These are phyloP conservation scores for Sisor rabdophorus DNA, from an alignment of 2,113 vertebrate genomes.

Conservation along the genomic window DNA sequence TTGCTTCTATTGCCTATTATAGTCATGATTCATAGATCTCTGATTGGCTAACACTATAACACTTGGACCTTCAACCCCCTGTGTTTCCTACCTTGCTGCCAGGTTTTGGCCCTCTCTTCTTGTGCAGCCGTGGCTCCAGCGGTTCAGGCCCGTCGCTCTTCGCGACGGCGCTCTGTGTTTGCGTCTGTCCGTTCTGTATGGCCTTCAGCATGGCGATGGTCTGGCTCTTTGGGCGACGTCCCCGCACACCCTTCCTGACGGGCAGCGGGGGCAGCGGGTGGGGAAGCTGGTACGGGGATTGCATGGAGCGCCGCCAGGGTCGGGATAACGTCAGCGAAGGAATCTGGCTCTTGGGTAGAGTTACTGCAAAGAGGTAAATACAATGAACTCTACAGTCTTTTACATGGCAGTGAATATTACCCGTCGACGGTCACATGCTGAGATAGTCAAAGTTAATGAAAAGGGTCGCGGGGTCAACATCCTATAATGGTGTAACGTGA, in stretches of 20 bases:
- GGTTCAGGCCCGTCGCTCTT: conserved; percentile 67
- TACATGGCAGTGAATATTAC: not conserved
- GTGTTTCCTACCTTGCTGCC: conserved; percentile 79
- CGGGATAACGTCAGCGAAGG: conserved; percentile 74
- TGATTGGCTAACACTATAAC: too few species aligned
- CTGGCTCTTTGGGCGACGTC: conserved; percentile 76
- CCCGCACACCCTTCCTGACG: conserved; percentile 77
- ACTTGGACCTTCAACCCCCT: not conserved
- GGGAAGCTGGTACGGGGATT: conserved; percentile 81
- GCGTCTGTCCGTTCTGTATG: conserved; percentile 72
- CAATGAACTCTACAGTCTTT: conserved; percentile 31
- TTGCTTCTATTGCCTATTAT: too few species aligned
- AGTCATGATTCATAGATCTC: too few species aligned
- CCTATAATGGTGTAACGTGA: not conserved
- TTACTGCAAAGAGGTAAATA: conserved; percentile 69
- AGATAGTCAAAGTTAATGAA: not conserved
- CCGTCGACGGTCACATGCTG: not conserved
- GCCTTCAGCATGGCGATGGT: conserved; percentile 74
- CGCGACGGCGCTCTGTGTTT: conserved; percentile 61
- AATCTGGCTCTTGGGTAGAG: conserved; percentile 72
- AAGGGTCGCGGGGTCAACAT: not conserved
- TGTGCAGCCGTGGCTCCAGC: conserved; percentile 73
- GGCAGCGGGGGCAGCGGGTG: conserved; percentile 74
- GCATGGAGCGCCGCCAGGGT: conserved; percentile 76
- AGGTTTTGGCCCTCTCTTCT: conserved; percentile 81